Base-by-base conservation (phyloP, 2,797 vertebrate genomes). In the Cephalopachus bancanus region DNA sequence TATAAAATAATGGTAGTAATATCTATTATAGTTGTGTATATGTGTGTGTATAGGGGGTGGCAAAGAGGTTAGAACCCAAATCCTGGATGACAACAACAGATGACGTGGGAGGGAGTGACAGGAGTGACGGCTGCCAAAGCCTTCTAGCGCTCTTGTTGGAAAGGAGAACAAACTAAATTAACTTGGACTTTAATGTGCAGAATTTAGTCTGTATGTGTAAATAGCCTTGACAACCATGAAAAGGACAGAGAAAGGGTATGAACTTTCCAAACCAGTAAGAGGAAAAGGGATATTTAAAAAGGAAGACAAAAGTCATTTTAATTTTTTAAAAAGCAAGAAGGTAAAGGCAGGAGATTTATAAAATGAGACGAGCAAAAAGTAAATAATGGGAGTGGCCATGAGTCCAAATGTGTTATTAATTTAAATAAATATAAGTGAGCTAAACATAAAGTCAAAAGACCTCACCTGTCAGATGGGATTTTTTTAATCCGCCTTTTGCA, bases 101-200 rank as follows among this genome's bases (percentile, higher is more conserved):
- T 9, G 14, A 57, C 0, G 0, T 37, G 53, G 22, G 22, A 6
- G 5, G 17, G 57, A 60, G 2, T 2, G 33, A 11, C 15, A 22
- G 28, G 15, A 30, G 2, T 2, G 33, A 11, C 15, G 28, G 28
- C 11, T 79, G 49, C 37, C 89, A 37, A 33, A 30, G 28, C 19
- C 22, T 22, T 10, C 51, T 9, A 55, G 12, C 24, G 51, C 28
- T 28, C 22, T 72, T 16, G 4, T 59, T 69, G 65, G 28, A 30
- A 4, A 37, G 28, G 49, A 69, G 16, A 62, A 26, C 51, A 28
- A 44, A 71, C 1, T n/a, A 74, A 28, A 7, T 57, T 85, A 74
- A 51, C 28, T 53, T 93, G 30, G 19, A 80, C 55, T 69, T 20
- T 2, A 79, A 7, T 83, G 20, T 33, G 24, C 1, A 75, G 8